Conservation (phyloP, 2,888 invertebrate species). For the Atrina japonica region DNA sequence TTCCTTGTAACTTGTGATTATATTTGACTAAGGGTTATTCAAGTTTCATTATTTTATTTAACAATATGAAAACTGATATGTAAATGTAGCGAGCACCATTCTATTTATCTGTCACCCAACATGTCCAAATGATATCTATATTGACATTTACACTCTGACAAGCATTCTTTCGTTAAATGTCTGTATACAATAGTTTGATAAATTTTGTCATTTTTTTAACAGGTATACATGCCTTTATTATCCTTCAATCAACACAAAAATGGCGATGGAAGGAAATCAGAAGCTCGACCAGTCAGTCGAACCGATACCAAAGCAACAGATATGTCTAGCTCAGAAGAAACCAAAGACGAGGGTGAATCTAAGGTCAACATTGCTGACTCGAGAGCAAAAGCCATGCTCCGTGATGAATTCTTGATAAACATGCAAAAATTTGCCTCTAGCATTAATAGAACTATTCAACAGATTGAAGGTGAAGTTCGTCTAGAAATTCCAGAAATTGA, state of each 20-base stretch:
- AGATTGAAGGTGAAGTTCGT: slow-evolving; percentile 88
- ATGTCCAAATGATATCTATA: too few relatives aligned
- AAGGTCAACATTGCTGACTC: slow-evolving; percentile 71
- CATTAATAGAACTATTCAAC: slow-evolving; percentile 86
- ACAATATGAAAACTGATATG: too few relatives aligned
- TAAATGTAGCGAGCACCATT: too few relatives aligned
- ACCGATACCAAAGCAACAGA: slow-evolving; percentile 56
- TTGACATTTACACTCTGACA: too few relatives aligned
- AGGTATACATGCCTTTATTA: slow-evolving; percentile 80
- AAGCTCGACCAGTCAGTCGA: slow-evolving; percentile 57
- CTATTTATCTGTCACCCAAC: too few relatives aligned
- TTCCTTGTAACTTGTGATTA: too few relatives aligned
- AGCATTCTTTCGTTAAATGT: too few relatives aligned
- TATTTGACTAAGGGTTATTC: too few relatives aligned
- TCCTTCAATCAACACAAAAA: slow-evolving; percentile 78
- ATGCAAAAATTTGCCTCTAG: slow-evolving; percentile 83
- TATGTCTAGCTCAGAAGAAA: slow-evolving; percentile 46
- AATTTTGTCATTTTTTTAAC: too few relatives aligned
- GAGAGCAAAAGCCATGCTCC: slow-evolving; percentile 78
- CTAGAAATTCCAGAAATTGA: slow-evolving; percentile 76
- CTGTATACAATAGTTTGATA: too few relatives aligned
- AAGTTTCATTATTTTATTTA: too few relatives aligned
- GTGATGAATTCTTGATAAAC: slow-evolving; percentile 82
- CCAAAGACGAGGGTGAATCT: slow-evolving; percentile 46
- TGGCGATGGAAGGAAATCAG: slow-evolving; percentile 56